A percentile compares a stretch with the other conserved stretches of the same genome.
phyloP scores from a whole-genome alignment of 1,140 invertebrate genomes.

The Coboldia fuscipes region DNA sequence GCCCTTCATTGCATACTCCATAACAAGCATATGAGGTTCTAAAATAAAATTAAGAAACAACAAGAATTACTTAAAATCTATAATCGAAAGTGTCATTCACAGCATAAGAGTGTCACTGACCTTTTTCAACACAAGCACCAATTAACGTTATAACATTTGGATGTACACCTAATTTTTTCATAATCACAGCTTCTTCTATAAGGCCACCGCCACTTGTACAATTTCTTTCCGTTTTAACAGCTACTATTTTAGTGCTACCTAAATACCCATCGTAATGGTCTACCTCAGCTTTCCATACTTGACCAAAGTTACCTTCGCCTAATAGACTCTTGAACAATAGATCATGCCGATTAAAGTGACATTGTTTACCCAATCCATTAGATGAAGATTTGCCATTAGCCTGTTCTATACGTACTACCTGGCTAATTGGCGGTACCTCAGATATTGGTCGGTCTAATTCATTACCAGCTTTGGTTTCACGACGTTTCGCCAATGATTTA shows the following conservation, averaged over 20 bases:
- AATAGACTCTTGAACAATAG: constrained; percentile 55
- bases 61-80: not conserved
- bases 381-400: constrained; percentile 24
- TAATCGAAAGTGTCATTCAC: not conserved
- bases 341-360: constrained; percentile 58
- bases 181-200: constrained; percentile 62
- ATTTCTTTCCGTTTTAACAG: constrained; percentile 60
- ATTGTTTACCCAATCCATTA: constrained; percentile 28
- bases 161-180: constrained; percentile 67
- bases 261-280: constrained; percentile 55
- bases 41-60: constrained; percentile 10
- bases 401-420: constrained; percentile 18
- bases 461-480: constrained; percentile 30
- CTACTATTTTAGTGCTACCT: constrained; percentile 53
- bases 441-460: constrained; percentile 33
- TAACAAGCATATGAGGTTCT: constrained; percentile 67
- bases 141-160: constrained; percentile 68
- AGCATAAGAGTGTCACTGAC: constrained; percentile 20
- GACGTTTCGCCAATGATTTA: constrained; percentile 27
- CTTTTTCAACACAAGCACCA: constrained; percentile 64
- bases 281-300: constrained; percentile 68
- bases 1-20: constrained; percentile 77
- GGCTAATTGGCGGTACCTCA: constrained; percentile 21
- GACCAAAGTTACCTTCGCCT: constrained; percentile 67
- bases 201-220: constrained; percentile 31